Conservation (phyloP, 2,113 vertebrate genomes). For the Turnix velox region DNA sequence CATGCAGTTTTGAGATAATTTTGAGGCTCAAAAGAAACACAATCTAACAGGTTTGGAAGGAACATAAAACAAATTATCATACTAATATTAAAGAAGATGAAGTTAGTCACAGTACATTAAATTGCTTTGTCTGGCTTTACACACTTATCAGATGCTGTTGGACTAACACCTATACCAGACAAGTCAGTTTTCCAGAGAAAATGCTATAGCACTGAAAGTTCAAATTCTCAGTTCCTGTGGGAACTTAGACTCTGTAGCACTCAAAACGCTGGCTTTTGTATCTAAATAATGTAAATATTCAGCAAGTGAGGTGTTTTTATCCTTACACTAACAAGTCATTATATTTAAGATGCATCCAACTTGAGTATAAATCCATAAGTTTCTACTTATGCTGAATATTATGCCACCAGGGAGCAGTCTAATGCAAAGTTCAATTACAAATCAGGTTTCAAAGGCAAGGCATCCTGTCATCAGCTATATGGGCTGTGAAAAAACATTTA, state of each 20-base stretch:
- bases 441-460: background rate
- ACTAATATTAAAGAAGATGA: constrained; percentile 41
- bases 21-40: background rate
- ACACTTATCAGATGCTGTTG: background rate
- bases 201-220: background rate
- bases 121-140: constrained; percentile 19
- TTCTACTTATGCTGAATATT: background rate
- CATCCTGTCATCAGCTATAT: background rate
- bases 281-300: background rate
- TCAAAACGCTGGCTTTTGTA: background rate
- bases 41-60: background rate
- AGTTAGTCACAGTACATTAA: constrained; percentile 57
- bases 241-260: background rate
- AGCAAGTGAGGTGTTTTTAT: background rate
- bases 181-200: background rate
- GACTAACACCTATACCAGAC: background rate
- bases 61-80: constrained; percentile 49
- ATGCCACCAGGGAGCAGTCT: background rate
- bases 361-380: background rate
- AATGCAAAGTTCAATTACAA: background rate
- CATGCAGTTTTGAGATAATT: background rate
- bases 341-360: background rate
- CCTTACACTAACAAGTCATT: background rate
- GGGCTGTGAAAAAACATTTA: background rate
- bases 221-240: background rate